These are phyloP conservation scores for Python bivittatus DNA, from an alignment of 2,113 vertebrate species.

Conservation along the genomic window DNA sequence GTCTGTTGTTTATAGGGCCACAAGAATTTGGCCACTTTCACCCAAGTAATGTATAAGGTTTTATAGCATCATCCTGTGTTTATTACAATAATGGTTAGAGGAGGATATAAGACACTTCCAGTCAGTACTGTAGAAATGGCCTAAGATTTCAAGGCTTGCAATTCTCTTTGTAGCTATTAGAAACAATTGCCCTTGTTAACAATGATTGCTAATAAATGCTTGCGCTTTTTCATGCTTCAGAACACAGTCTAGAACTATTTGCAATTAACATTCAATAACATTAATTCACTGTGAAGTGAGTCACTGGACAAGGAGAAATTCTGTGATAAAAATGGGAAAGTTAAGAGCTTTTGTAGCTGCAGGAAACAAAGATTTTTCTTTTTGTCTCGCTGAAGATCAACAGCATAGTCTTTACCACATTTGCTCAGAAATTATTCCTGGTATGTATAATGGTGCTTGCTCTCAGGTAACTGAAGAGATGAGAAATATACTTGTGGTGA, in stretches of 20 bases:
- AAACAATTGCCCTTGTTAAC: conserved; percentile 1
- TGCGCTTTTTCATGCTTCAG: not conserved
- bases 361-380: not conserved
- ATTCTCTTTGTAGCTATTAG: not conserved
- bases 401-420: not conserved
- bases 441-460: not conserved
- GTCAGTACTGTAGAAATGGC: not conserved
- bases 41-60: not conserved
- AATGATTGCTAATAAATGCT: conserved; percentile 5
- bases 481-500: not conserved
- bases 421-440: not conserved
- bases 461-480: not conserved
- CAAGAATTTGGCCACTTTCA: not conserved
- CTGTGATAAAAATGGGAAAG: not conserved
- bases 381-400: not conserved
- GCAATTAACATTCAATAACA: not conserved
- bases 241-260: not conserved
- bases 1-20: too few relatives aligned
- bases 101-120: not conserved
- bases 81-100: not conserved
- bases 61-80: not conserved
- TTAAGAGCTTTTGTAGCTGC: not conserved
- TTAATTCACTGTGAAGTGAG: not conserved
- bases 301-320: not conserved
- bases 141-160: not conserved